Percentiles rank a stretch among this genome's conserved stretches.
phyloP scores from a whole-genome alignment of 2,113 vertebrate genomes.

The Phoenicopterus ruber region DNA sequence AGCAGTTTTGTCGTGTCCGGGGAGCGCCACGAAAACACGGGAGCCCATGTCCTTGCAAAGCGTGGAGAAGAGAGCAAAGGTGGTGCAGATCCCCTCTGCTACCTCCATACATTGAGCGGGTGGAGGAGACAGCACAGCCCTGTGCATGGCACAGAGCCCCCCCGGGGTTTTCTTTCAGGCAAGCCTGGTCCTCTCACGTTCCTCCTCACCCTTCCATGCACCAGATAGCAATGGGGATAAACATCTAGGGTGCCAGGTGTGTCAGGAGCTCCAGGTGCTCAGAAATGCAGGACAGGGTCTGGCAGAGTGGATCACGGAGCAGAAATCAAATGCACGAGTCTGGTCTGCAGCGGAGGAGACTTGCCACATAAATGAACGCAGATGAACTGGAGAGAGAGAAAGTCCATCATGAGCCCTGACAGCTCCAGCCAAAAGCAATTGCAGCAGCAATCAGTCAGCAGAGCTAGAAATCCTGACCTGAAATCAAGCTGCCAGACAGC shows the following conservation, averaged over 20 bases:
- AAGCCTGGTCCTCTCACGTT: background rate
- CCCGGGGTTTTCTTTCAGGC: fast-evolving
- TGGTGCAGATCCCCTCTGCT: fast-evolving
- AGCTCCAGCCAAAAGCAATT: background rate
- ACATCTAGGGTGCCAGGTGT: fast-evolving
- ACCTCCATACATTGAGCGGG: background rate
- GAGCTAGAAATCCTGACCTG: background rate
- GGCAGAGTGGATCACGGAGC: background rate
- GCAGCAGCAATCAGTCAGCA: background rate
- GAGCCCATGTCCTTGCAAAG: background rate
- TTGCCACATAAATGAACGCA: background rate
- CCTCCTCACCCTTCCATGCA: background rate
- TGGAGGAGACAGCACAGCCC: background rate
- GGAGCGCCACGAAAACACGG: background rate
- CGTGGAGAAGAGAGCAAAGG: background rate
- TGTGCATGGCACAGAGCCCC: fast-evolving
- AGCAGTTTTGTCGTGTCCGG: fast-evolving
- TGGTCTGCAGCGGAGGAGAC: background rate
- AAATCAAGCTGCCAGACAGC: background rate
- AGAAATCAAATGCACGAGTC: background rate
- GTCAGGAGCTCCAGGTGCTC: fast-evolving
- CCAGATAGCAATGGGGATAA: fast-evolving
- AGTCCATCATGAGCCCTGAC: background rate
- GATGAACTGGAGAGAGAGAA: background rate
- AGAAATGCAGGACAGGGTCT: background rate